Conservation (phyloP, 2,797 vertebrate species). For the Danio jaintianensis region DNA sequence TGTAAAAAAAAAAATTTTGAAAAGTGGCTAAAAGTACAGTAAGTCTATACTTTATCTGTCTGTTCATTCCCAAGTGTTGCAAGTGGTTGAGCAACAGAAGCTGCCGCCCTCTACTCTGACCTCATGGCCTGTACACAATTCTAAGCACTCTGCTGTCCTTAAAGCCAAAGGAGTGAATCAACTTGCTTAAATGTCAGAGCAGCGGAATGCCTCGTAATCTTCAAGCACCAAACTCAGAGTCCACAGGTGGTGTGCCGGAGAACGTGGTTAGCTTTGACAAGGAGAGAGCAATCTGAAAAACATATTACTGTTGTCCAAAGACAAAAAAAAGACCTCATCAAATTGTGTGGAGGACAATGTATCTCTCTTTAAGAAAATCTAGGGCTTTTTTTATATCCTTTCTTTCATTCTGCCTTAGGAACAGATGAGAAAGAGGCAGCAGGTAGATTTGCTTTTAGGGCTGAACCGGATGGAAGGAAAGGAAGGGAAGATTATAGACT, state of each 20-base stretch:
- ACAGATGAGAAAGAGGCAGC: conserved; percentile 21
- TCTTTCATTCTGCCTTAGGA: background rate
- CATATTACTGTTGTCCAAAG: conserved; percentile 12
- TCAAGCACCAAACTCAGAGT: background rate
- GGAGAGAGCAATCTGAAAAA: background rate
- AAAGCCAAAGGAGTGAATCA: conserved; percentile 18
- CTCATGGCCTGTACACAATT: background rate
- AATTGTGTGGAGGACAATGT: background rate
- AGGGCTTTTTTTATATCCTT: background rate
- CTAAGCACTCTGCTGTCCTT: conserved; percentile 14
- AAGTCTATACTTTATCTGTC: background rate
- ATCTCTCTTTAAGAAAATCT: background rate
- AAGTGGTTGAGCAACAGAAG: background rate
- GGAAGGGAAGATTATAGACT: conserved; percentile 37
- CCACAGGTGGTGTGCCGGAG: conserved; percentile 22
- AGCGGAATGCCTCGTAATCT: conserved; percentile 17
- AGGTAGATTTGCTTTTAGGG: conserved; percentile 32
- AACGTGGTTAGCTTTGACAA: background rate
- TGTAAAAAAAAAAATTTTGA: no score
- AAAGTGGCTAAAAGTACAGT: background rate
- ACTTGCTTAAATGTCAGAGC: conserved; percentile 40
- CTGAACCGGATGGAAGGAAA: conserved; percentile 24
- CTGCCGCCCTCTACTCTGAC: background rate
- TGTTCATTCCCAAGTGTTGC: background rate
- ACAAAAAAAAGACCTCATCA: conserved; percentile 16